Base-by-base conservation (phyloP, 2,113 vertebrate genomes). In the Grallaria varia region DNA sequence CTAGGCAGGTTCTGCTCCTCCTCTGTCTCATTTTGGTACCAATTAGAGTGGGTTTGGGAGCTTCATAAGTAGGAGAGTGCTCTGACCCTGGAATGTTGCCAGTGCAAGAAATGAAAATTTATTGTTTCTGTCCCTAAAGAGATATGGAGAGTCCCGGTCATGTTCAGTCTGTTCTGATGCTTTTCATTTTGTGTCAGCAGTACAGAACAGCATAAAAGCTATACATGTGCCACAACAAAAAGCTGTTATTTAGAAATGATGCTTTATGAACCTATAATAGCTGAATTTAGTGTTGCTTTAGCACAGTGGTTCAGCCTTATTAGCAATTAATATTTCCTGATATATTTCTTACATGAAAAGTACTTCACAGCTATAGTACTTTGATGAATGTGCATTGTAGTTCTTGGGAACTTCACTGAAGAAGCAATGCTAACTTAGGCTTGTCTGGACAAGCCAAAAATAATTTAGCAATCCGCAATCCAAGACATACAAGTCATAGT, bases 361-460 rank as follows among this genome's bases (percentile, higher is more conserved):
- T 47, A 39, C n/a, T 84, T 95, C 68, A 60, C 33, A 53, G 49
- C 53, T 14, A 2, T 37, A 42, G 15, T 28, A 40, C 45, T 84
- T 81, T 78, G 66, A 47, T 81, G 37, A 52, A 71, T 81, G 25
- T 33, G 4, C 18, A 18, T n/a, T 83, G 49, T 50, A 35, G 27
- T 68, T 81, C 83, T 81, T 76, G 42, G 71, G 68, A 94, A 52
- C 68, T 73, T 86, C 33, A 60, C 80, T 74, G 47, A 87, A 45
- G 31, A 84, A 86, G 35, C 68, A 75, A 17, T 89, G 42, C 31
- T 88, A 64, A 66, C 7, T 62, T 92, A 40, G 45, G 14, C 74
- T 87, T 93, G 84, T 91, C 66, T 94, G 78, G 35, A 49, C 83
- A 85, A 88, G 62, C 39, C 58, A 68, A 35, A 86, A 72, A 64